Percentiles rank a stretch among this genome's conserved stretches.
These are phyloP conservation scores for Dynastes grantii DNA, from an alignment of 2,888 invertebrate species.

Conservation along the genomic window DNA sequence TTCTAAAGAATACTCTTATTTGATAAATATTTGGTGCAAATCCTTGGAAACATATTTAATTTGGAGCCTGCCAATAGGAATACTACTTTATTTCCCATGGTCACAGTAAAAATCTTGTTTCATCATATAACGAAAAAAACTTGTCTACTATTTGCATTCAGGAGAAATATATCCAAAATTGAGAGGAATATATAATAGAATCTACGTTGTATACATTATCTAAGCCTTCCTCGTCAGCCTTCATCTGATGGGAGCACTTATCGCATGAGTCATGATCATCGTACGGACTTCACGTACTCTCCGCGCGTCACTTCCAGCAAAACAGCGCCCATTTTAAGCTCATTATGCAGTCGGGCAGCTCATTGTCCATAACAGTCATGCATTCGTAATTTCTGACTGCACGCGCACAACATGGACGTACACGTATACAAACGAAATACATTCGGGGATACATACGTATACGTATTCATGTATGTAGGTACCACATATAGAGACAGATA, in stretches of 20 bases:
- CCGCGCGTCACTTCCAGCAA: slow-evolving; percentile 33
- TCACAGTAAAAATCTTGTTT: no score
- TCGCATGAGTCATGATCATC: slow-evolving; percentile 4
- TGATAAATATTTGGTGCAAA: no score
- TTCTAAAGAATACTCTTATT: no score
- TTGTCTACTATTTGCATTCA: background rate
- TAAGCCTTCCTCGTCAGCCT: background rate
- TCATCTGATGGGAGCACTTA: background rate
- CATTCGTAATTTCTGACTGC: slow-evolving; percentile 32
- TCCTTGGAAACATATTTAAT: background rate
- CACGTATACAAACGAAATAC: slow-evolving; percentile 5
- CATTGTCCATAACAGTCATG: slow-evolving; percentile 42
- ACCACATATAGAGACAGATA: slow-evolving; percentile 4
- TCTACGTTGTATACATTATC: background rate
- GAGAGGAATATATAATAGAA: background rate
- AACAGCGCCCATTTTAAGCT: slow-evolving; percentile 22
- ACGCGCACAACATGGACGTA: slow-evolving; percentile 23
- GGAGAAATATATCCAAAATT: background rate
- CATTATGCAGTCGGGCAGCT: slow-evolving; percentile 33
- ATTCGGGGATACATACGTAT: slow-evolving; percentile 6
- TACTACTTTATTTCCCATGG: no score
- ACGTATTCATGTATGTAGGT: background rate
- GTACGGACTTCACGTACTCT: slow-evolving; percentile 7
- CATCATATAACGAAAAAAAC: background rate
- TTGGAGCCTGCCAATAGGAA: no score